Conservation (phyloP, 37 sponge, comb jelly and placozoan genomes). For the Tethya wilhelma region DNA sequence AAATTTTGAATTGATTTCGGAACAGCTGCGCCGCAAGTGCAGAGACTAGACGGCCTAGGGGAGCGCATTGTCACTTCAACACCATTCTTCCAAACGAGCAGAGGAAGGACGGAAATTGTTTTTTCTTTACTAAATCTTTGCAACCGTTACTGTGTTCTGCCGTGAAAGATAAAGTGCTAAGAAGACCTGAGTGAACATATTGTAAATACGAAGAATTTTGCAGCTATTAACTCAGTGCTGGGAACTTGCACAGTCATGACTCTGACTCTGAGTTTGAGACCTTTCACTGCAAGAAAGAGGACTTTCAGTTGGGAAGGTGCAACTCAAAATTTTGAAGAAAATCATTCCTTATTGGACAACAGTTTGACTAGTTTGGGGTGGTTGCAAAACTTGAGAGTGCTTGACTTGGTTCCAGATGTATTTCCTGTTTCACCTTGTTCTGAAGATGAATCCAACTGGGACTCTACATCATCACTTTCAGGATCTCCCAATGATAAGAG, state of each 20-base stretch:
- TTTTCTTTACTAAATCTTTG: too few species aligned
- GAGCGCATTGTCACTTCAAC: too few species aligned
- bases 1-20: too few species aligned
- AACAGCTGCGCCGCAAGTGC: too few species aligned
- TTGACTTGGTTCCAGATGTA: constrained; percentile 22
- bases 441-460: neutral
- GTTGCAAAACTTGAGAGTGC: constrained; percentile 72
- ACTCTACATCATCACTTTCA: constrained; percentile 3
- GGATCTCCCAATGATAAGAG: neutral
- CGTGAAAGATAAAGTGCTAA: too few species aligned
- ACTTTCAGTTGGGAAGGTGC: neutral
- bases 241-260: neutral
- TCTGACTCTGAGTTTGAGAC: neutral
- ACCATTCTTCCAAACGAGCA: too few species aligned
- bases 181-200: too few species aligned
- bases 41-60: too few species aligned
- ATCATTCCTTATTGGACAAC: constrained; percentile 53
- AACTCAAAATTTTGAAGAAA: neutral
- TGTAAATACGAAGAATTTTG: too few species aligned
- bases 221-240: too few species aligned
- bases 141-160: too few species aligned
- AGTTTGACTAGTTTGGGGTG: constrained; percentile 89
- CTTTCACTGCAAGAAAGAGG: neutral
- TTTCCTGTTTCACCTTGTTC: constrained; percentile 2
- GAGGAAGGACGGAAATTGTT: too few species aligned